phyloP scores from a whole-genome alignment of 2,113 vertebrate species.

The Pelvicachromis taeniatus region DNA sequence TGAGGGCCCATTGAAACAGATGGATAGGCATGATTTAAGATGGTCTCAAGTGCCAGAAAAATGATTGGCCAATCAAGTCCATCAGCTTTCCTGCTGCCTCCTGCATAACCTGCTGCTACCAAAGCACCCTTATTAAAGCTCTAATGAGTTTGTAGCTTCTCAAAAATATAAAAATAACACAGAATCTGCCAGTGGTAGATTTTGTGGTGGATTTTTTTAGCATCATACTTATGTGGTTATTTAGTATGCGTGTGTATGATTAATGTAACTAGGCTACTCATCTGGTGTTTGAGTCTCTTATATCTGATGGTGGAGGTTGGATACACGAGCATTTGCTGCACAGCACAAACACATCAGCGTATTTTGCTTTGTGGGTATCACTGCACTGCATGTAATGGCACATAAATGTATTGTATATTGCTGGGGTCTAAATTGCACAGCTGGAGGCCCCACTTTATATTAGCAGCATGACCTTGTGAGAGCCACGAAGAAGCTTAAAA shows the following conservation, averaged over 20 bases:
- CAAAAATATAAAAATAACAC: background rate
- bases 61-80: constrained; percentile 15
- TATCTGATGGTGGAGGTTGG: background rate
- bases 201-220: background rate
- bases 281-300: background rate
- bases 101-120: background rate
- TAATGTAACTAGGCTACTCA: background rate
- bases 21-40: background rate
- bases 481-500: background rate
- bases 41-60: background rate
- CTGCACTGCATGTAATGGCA: background rate
- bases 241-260: background rate
- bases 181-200: background rate
- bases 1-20: background rate
- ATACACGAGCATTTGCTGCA: background rate
- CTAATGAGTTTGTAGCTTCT: background rate
- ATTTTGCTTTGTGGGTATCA: background rate
- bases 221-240: background rate
- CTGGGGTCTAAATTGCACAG: background rate
- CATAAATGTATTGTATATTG: background rate
- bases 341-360: background rate
- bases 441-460: background rate
- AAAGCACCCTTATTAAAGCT: background rate
- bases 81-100: background rate
- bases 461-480: background rate